Evolutionary conservation across 2,113 vertebrate genomes (phyloP), one percentile per base, ranked within the genome.

Genomic region (Hydropotes inermis): DNA sequence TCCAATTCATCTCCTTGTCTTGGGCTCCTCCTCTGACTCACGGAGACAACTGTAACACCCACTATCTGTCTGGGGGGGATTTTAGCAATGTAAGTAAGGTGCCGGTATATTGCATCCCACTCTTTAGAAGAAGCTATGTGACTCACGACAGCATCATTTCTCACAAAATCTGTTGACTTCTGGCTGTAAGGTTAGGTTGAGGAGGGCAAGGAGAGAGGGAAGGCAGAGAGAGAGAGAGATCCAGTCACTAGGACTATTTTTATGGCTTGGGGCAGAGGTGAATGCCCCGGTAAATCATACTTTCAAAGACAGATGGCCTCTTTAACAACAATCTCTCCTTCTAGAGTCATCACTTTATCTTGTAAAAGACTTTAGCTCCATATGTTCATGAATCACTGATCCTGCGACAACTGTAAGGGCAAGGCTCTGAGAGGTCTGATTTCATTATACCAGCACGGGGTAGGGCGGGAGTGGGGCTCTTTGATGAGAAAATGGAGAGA

Each of bases 281-380:
- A 95, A 90, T 61, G 28, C 3, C 39, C 3, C 33, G 8, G 47
- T 61, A 81, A 91, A 36, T 15, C 57, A 85, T 81, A 55, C 0
- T 6, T 52, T 88, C 82, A 25, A 0, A 93, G 97, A 91, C 86
- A 91, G 98, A 93, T 11, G 78, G 81, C 91, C 92, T 95, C 95
- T 93, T 91, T 84, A 91, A 97, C 95, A 93, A 96, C 54, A 33
- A 81, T 21, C 33, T 98, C 85, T 36, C 97, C 33, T 96, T 95
- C 96, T 91, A 43, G 23, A 95, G 91, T 3, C 97, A 89, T n/a
- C 0, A 28, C 70, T 97, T 87, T 43, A 0, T 70, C 95, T 87
- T 9, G 23, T 64, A 64, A 96, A 96, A 97, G 60, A 60, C 81
- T 64, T 92, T 57, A 3, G 5, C 0, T 57, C 93, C 28, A 0